Base-by-base conservation (phyloP, 2,888 invertebrate species). In the Cryptocheilus praepositus region DNA sequence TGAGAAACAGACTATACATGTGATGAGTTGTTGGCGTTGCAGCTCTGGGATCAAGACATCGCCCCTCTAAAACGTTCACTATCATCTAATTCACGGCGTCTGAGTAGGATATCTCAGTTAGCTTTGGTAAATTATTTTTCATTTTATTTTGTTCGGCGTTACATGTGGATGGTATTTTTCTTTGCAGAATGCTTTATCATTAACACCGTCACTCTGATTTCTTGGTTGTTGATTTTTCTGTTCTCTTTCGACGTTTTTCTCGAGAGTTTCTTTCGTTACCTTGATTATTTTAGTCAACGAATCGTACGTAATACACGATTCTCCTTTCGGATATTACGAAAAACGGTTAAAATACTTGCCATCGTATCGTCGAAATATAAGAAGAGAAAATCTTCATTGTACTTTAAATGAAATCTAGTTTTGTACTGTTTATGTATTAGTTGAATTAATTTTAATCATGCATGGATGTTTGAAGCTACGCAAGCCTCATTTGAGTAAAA, bases 41-140 rank as follows among this genome's bases (percentile, higher is more conserved):
- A 95, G 94, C 91, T 95, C 86, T 96, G 95, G 94, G 95, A 96
- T 91, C 95, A 95, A 91, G 95, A 96, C 90, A 95, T 96, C 91
- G 93, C 93, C 88, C 94, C 95, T 87, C 91, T 96, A 90, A 96
- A 95, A 92, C 92, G 93, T 89, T 94, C 94, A 85, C 92, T 95
- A 81, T 94, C 95, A 82, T 91, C 91, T 86, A 92, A 93, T 89
- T 93, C 95, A 89, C 92, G 94, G 88, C 92, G 93, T 91, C 94
- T 95, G 91, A 95, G 95, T 90, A 92, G 94, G 90, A 95, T 95
- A 91, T 93, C 94, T 86, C 93, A 94, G 90, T 91, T 95, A 89
- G 92, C 94, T 89, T 91, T 94, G 95, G 95, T 95, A 95, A 94
- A 85, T 84, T 82, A 75, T 74, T 72, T 78, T 76, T 74, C 43